phyloP scores from a whole-genome alignment of 1,140 invertebrate species.

The Bombus ignitus region DNA sequence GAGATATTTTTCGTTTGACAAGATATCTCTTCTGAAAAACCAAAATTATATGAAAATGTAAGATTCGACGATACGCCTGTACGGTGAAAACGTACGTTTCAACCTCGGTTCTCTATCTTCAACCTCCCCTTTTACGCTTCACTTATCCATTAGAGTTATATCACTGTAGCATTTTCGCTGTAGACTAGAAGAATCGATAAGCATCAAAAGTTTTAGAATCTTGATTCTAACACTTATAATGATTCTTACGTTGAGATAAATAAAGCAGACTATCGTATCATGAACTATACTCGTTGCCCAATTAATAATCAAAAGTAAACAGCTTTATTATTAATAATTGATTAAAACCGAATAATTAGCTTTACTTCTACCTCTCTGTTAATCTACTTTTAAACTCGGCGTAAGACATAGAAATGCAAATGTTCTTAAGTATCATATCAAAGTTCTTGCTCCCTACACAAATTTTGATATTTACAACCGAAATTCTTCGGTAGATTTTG shows the following conservation, averaged over 20 bases:
- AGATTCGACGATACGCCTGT: neutral
- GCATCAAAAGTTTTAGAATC: neutral
- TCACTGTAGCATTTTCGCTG: slow-evolving; percentile 7
- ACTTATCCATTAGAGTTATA: slow-evolving; percentile 26
- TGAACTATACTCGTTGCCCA: neutral
- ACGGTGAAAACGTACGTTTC: neutral
- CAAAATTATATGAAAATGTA: neutral
- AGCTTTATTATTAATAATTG: neutral
- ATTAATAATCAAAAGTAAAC: neutral
- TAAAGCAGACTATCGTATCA: neutral
- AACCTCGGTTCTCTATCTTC: slow-evolving; percentile 16
- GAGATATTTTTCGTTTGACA: neutral
- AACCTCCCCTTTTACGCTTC: slow-evolving; percentile 8
- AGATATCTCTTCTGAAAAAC: neutral
- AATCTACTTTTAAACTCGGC: neutral
- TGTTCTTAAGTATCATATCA: no score
- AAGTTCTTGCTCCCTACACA: neutral
- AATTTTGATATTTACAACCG: neutral
- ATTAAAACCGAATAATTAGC: neutral
- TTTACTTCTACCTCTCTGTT: neutral
- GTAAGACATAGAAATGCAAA: no score
- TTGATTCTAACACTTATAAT: no score
- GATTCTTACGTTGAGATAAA: neutral
- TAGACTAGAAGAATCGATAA: slow-evolving; percentile 9
- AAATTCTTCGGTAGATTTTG: slow-evolving; percentile 40